A percentile compares a stretch with the other conserved stretches of the same genome.
These are phyloP conservation scores for Myanophis thanlyinensis DNA, from an alignment of 2,113 vertebrate genomes.

Conservation along the genomic window DNA sequence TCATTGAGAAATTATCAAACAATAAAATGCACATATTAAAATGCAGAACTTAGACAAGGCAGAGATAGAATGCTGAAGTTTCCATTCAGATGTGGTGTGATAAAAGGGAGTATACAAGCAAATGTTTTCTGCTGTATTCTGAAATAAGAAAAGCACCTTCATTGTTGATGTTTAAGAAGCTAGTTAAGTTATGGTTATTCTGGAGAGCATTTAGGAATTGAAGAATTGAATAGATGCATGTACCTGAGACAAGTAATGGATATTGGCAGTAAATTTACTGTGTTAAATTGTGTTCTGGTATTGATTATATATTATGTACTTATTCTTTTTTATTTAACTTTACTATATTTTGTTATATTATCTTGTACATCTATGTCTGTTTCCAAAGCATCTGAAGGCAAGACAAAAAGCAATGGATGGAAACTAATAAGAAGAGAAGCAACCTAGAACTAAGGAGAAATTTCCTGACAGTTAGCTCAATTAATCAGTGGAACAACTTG, in stretches of 20 bases:
- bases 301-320: not conserved
- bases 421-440: not conserved
- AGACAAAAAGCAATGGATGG: not conserved
- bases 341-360: not conserved
- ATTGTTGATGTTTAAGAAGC: not conserved
- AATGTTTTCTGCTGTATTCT: not conserved
- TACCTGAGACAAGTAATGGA: not conserved
- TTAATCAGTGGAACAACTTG: too few species aligned
- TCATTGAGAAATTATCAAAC: not conserved
- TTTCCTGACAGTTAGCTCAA: not conserved
- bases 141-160: not conserved
- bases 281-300: not conserved
- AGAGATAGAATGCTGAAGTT: not conserved
- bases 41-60: not conserved
- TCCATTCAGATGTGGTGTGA: not conserved
- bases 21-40: not conserved
- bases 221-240: not conserved
- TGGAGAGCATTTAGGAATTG: not conserved
- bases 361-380: not conserved
- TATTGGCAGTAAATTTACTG: not conserved
- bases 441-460: not conserved
- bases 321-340: not conserved
- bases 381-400: too few species aligned
- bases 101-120: not conserved
- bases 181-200: not conserved